Base-by-base conservation (phyloP, 2,888 invertebrate species). In the Noctuana brunneofusca region DNA sequence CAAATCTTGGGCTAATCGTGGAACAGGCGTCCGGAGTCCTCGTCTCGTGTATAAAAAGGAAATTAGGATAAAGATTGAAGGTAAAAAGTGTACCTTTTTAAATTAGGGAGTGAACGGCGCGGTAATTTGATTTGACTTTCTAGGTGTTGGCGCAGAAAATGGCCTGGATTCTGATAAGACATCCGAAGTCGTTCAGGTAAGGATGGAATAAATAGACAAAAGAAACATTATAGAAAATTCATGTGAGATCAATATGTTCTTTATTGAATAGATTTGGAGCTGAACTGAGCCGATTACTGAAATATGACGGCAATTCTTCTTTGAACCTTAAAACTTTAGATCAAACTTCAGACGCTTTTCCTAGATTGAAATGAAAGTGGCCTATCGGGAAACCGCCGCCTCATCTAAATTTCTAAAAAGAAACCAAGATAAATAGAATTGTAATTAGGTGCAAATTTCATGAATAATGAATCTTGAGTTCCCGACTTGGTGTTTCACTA, bases 1-100 rank as follows among this genome's bases (percentile, higher is more conserved):
- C 84, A 86, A 86, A 86, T 86, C 85, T 82, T 64, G 55, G 68
- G 69, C 74, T 78, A 80, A 82, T 84, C 79, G 81, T 53, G 69
- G 75, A 67, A 75, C 72, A 71, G 69, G 67, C 66, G 66, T 67
- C 66, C 9, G 58, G 64, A 41, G 41, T 41, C 14, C 14, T 14
- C 41, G 16, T 1, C 41, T 65, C 66, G 62, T 68, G 57, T 63
- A 64, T 59, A 58, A 64, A 60, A 53, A 48, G 38, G 48, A 32
- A 57, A 30, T 57, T 57, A 32, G 22, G 32, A 35, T 20, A 41
- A 41, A 41, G 16, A 41, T 16, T n/a, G 4, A 41, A 41, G 41
- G 16, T 41, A n/a, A 14, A 41, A 41, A 41, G 14, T 16, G 16
- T 14, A 41, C 9, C 38, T 41, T 16, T 41, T 41, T 3, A 41